Percentiles rank a stretch among this genome's conserved stretches.
Evolutionary conservation across 2,797 vertebrate species (phyloP).

Genomic region (Falco rusticolus): DNA sequence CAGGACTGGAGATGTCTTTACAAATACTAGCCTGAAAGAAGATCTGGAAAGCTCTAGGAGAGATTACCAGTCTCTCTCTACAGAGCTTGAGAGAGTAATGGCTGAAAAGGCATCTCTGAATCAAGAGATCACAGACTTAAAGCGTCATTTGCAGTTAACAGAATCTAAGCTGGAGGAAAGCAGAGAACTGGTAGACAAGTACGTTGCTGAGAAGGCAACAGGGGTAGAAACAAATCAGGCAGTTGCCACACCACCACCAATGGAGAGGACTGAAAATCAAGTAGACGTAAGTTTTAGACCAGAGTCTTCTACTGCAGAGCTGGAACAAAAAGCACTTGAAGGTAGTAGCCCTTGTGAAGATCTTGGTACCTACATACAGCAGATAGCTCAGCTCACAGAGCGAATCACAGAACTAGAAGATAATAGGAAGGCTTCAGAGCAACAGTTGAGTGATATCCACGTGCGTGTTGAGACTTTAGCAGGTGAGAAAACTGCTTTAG

Average conservation of each 20-base stretch:
- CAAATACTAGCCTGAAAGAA: constrained; percentile 44
- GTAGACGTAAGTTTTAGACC: neutral
- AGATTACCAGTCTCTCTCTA: constrained; percentile 76
- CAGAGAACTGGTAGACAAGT: constrained; percentile 7
- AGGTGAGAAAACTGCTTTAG: constrained; percentile 72
- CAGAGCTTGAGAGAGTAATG: constrained; percentile 75
- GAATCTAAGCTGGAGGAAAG: constrained; percentile 47
- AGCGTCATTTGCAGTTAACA: constrained; percentile 61
- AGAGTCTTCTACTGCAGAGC: neutral
- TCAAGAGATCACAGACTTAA: constrained; percentile 80
- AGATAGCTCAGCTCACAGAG: constrained; percentile 66
- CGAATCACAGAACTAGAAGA: constrained; percentile 70
- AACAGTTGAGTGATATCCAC: neutral
- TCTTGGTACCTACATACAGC: constrained; percentile 37
- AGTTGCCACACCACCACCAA: constrained; percentile 36
- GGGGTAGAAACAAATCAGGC: constrained; percentile 45
- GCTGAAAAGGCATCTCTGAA: constrained; percentile 81
- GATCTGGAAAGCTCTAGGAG: constrained; percentile 76
- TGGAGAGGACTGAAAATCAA: constrained; percentile 52
- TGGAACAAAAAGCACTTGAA: neutral
- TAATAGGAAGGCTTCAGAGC: constrained; percentile 46
- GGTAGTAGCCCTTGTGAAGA: constrained; percentile 7
- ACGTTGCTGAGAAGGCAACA: neutral
- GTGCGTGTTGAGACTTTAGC: constrained; percentile 33
- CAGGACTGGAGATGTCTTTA: neutral